These are phyloP conservation scores for Protobothrops mucrosquamatus DNA, from an alignment of 2,113 vertebrate genomes.

Conservation along the genomic window DNA sequence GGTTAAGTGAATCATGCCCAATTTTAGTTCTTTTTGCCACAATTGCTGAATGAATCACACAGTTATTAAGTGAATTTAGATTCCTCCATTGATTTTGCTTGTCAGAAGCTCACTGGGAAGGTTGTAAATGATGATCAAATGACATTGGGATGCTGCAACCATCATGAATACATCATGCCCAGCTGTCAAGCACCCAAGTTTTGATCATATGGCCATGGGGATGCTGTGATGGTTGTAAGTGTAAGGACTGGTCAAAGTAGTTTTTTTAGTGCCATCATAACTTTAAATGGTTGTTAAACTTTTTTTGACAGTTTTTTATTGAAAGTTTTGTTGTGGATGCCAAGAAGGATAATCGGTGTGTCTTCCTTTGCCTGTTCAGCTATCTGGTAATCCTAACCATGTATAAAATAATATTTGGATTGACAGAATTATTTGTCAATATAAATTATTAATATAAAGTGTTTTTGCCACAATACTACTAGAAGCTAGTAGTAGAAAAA, in stretches of 20 bases:
- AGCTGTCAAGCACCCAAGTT: not conserved
- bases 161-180: not conserved
- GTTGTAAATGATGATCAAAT: not conserved
- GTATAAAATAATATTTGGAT: not conserved
- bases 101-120: not conserved
- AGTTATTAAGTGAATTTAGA: not conserved
- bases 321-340: not conserved
- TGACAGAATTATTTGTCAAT: not conserved
- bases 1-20: not conserved
- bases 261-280: not conserved
- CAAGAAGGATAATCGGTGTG: not conserved
- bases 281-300: not conserved
- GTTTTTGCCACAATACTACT: slow-evolving; percentile 22
- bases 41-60: not conserved
- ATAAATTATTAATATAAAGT: not conserved
- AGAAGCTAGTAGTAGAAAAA: not conserved
- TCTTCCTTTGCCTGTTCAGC: not conserved
- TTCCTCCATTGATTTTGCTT: not conserved
- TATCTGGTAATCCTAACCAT: not conserved
- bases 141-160: not conserved
- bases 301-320: not conserved
- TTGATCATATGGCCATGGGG: not conserved
- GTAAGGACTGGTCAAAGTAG: not conserved
- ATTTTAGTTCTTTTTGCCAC: not conserved
- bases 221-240: not conserved